Evolutionary conservation across 2,113 vertebrate genomes (phyloP), one percentile per base, ranked within the genome.

Genomic region (Mustela lutreola): DNA sequence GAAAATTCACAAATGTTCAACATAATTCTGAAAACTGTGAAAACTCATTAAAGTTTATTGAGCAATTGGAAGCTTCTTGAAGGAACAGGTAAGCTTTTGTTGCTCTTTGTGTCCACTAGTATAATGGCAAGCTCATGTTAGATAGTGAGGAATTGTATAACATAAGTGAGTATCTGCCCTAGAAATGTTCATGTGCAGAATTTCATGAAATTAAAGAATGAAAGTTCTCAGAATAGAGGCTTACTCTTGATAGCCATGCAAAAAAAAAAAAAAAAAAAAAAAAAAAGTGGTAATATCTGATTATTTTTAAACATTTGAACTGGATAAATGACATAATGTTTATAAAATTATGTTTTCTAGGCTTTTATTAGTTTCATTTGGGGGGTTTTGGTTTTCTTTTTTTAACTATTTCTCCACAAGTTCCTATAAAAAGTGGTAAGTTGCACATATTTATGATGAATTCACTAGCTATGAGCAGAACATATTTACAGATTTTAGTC

Each of bases 1-100:
- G 39, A 95, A 96, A 93, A 95, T 79, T 96, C 39, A 85, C 60
- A 94, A 58, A 93, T 95, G 63, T 85, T 96, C 65, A 75, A 88
- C 56, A 83, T 84, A 48, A 75, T 92, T 97, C 65, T 90, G 14
- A 82, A 96, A 96, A 86, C 36, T 71, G 33, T 78, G 48, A 84
- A 84, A 92, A 62, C 39, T 82, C 58, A 81, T 76, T 92, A 97
- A 92, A 45, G 4, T 42, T 48, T 63, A 10, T 50, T 80, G 50
- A 91, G 42, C 62, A 91, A 92, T 4, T 84, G 45, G 65, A 96
- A 91, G 48, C 22, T 85, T 60, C 50, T 91, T 91, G 65, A 93
- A 92, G 42, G 31, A 73, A 84, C 0, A 73, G 36, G n/a, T 4
- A 92, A 42, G 10, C 24, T 87, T 80, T 39, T 48, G 36, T 33